These are phyloP conservation scores for Melanerpes formicivorus DNA, from an alignment of 2,113 vertebrate species.

Conservation along the genomic window DNA sequence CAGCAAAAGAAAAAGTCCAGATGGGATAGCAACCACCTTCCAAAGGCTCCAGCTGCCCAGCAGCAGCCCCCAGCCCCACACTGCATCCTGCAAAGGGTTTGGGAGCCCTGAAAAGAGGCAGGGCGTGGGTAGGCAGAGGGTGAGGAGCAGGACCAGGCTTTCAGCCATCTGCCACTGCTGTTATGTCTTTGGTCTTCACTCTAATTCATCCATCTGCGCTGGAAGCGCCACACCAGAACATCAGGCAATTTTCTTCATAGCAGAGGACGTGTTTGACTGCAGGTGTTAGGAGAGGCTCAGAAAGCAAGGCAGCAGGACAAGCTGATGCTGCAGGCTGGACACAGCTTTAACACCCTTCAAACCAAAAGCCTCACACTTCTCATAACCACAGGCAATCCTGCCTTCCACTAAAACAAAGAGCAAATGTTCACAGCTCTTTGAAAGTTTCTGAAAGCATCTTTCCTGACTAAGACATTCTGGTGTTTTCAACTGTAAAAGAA, in stretches of 20 bases:
- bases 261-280: neutral
- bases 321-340: neutral
- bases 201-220: neutral
- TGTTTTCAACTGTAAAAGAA: neutral
- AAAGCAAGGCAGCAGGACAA: neutral
- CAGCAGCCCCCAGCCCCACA: rapidly evolving
- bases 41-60: rapidly evolving
- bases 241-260: neutral
- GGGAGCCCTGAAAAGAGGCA: neutral
- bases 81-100: neutral
- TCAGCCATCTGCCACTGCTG: rapidly evolving
- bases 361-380: neutral
- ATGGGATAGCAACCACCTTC: neutral
- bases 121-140: neutral
- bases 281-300: rapidly evolving
- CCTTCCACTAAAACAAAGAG: neutral
- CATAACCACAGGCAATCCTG: neutral
- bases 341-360: rapidly evolving
- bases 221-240: rapidly evolving
- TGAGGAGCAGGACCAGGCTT: rapidly evolving
- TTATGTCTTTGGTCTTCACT: neutral
- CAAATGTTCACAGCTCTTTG: neutral
- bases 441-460: neutral
- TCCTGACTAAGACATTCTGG: neutral
- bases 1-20: neutral